phyloP scores from a whole-genome alignment of 2,888 invertebrate genomes.

The Drosophila hamatofila region DNA sequence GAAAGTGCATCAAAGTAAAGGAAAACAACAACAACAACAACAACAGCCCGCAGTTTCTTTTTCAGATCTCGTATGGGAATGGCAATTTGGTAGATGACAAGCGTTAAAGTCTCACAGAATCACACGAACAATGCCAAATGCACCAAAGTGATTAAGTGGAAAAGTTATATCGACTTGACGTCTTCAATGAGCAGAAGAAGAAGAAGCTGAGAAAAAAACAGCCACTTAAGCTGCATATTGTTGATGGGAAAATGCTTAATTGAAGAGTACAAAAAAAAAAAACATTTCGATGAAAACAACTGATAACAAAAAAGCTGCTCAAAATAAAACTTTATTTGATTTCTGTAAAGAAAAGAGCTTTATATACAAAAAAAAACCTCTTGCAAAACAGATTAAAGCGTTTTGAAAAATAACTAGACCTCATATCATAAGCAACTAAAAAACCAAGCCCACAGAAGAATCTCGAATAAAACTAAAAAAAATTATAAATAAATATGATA shows the following conservation, averaged over 20 bases:
- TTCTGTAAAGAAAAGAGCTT: not conserved
- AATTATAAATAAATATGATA: no score
- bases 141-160: conserved; percentile 55
- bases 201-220: not conserved
- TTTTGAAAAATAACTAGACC: no score
- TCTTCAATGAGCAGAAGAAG: conserved; percentile 23
- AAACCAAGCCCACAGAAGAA: no score
- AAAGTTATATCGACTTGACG: conserved; percentile 43
- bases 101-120: conserved; percentile 40
- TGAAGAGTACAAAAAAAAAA: not conserved
- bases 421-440: no score
- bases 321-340: not conserved
- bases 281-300: not conserved
- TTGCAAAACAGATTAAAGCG: no score
- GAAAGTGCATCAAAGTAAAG: conserved; percentile 17
- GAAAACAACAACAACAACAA: not conserved
- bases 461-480: no score
- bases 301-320: not conserved
- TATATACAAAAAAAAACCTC: not conserved
- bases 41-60: conserved; percentile 10
- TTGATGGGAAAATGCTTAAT: not conserved
- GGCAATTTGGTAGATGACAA: conserved; percentile 41
- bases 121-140: conserved; percentile 31
- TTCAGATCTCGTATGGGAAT: conserved; percentile 7
- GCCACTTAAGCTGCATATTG: not conserved